These are phyloP conservation scores for Venustoraphidia nigricollis DNA, from an alignment of 2,888 invertebrate species.

Conservation along the genomic window DNA sequence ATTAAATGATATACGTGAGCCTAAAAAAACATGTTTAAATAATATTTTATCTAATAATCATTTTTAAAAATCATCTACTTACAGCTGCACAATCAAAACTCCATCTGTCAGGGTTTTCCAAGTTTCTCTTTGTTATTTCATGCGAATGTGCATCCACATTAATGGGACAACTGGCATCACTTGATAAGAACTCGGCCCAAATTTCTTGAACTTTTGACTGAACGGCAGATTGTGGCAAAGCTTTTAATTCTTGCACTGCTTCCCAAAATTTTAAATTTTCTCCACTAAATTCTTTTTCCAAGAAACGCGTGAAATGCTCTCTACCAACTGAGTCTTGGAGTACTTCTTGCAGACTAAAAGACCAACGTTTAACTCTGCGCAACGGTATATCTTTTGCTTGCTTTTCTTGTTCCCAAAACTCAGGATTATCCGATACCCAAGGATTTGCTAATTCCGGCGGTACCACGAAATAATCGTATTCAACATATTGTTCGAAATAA, in stretches of 20 bases:
- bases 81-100: conserved; percentile 96
- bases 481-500: conserved; percentile 89
- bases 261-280: conserved; percentile 98
- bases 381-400: conserved; percentile 83
- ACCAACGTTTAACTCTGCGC: conserved; percentile 91
- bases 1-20: conserved; percentile 98
- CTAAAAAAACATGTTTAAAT: conserved; percentile 32
- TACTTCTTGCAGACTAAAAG: conserved; percentile 88
- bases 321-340: conserved; percentile 88
- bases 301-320: conserved; percentile 90
- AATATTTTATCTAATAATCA: conserved; percentile 1
- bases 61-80: conserved; percentile 18
- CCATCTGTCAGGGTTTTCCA: conserved; percentile 76
- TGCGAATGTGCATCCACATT: conserved; percentile 92
- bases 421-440: conserved; percentile 90
- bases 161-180: conserved; percentile 90
- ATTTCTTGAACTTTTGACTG: conserved; percentile 68
- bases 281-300: conserved; percentile 96
- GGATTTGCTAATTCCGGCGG: conserved; percentile 91
- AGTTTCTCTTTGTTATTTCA: conserved; percentile 67
- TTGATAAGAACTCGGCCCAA: conserved; percentile 85
- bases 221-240: conserved; percentile 73
- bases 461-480: conserved; percentile 91
- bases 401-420: conserved; percentile 96
- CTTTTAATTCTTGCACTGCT: conserved; percentile 83